These are phyloP conservation scores for Willowsia nigromaculata DNA, from an alignment of 2,888 invertebrate genomes.

Conservation along the genomic window DNA sequence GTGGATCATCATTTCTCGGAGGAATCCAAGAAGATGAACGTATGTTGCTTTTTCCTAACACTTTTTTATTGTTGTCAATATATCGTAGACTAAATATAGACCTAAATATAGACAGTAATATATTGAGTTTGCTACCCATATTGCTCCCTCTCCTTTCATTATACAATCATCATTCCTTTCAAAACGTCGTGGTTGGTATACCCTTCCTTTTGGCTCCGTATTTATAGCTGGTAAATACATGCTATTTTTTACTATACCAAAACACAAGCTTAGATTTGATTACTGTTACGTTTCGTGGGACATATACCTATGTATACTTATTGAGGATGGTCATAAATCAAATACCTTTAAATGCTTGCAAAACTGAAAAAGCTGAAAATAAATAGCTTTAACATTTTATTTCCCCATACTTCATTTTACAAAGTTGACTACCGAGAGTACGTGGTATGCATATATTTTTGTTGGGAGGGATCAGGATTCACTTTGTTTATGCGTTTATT, in stretches of 20 bases:
- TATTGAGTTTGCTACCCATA: neutral
- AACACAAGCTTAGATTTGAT: too few species aligned
- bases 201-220: too few species aligned
- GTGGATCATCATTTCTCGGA: constrained; percentile 63
- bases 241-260: too few species aligned
- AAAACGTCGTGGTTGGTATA: neutral
- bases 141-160: neutral
- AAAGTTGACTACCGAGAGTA: neutral
- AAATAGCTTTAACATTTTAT: constrained; percentile 42
- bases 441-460: neutral
- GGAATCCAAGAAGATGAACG: constrained; percentile 67
- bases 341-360: constrained; percentile 7
- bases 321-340: constrained; percentile 34
- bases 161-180: neutral
- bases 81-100: too few species aligned
- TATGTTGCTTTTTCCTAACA: constrained; percentile 40
- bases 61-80: neutral
- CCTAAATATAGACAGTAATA: neutral
- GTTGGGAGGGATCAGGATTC: neutral
- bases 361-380: constrained; percentile 51
- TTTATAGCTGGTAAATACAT: too few species aligned
- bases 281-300: neutral
- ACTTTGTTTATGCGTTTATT: neutral
- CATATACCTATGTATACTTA: neutral
- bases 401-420: neutral